Evolutionary conservation across 2,113 vertebrate species (phyloP).

Genomic region (Rhadina sibilatrix): DNA sequence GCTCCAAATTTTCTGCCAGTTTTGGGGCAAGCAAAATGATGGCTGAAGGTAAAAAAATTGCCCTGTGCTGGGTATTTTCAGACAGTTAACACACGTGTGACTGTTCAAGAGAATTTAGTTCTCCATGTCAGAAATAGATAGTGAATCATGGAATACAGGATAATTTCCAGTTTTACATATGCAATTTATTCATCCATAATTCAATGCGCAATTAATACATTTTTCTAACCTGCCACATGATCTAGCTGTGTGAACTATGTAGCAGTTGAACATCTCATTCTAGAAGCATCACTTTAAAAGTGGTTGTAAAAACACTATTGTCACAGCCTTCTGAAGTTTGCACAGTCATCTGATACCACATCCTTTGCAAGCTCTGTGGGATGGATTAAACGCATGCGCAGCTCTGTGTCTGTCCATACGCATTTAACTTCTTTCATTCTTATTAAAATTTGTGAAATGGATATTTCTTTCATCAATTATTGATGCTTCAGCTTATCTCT

Average conservation of each 20-base stretch:
- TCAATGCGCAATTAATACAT: background rate
- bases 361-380: background rate
- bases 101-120: background rate
- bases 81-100: background rate
- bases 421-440: background rate
- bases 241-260: background rate
- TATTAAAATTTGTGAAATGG: background rate
- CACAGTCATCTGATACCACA: rapidly evolving
- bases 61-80: background rate
- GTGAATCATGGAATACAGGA: background rate
- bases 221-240: background rate
- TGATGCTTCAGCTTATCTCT: constrained; percentile 1
- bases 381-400: rapidly evolving
- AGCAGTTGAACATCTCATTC: background rate
- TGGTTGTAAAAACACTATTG: background rate
- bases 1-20: background rate
- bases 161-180: background rate
- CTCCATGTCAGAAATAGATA: background rate
- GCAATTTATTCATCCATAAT: background rate
- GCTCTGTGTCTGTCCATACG: background rate
- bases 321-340: background rate
- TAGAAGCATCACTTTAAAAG: background rate
- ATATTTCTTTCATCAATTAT: background rate
- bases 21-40: background rate
- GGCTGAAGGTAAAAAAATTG: background rate